Conservation (phyloP, 2,888 invertebrate species). For the Hymenopus coronatus region DNA sequence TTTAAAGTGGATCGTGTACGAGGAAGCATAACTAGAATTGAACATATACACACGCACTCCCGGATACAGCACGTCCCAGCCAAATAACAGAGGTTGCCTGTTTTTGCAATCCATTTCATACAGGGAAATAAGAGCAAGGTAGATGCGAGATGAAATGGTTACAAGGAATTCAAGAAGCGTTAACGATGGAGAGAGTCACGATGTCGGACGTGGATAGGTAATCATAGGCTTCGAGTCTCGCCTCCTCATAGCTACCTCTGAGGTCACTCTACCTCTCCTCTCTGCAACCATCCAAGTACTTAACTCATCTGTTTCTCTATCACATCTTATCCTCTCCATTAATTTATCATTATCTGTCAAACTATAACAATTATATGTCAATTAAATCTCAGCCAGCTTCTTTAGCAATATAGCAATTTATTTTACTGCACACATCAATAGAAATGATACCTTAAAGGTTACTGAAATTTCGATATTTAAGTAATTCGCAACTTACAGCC, state of each 20-base stretch:
- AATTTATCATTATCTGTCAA: no score
- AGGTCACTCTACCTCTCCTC: not conserved
- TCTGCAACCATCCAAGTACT: not conserved
- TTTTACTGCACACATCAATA: no score
- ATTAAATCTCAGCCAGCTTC: no score
- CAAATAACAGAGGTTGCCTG: not conserved
- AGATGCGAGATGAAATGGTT: not conserved
- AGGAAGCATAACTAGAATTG: not conserved
- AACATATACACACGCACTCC: not conserved
- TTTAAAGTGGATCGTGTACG: not conserved
- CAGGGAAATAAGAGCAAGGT: not conserved
- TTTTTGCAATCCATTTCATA: not conserved
- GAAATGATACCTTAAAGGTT: no score
- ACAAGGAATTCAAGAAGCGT: conserved; percentile 7
- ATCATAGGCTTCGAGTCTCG: not conserved
- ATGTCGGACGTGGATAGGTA: not conserved
- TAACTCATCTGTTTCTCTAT: not conserved
- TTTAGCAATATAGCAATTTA: no score
- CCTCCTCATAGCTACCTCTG: not conserved
- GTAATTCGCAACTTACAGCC: no score
- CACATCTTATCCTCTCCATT: not conserved
- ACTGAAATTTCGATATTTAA: no score
- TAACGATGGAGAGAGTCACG: not conserved
- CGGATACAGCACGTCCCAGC: not conserved
- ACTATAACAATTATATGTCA: no score